Base-by-base conservation (phyloP, 2,113 vertebrate species). In the Brachypteracias leptosomus region DNA sequence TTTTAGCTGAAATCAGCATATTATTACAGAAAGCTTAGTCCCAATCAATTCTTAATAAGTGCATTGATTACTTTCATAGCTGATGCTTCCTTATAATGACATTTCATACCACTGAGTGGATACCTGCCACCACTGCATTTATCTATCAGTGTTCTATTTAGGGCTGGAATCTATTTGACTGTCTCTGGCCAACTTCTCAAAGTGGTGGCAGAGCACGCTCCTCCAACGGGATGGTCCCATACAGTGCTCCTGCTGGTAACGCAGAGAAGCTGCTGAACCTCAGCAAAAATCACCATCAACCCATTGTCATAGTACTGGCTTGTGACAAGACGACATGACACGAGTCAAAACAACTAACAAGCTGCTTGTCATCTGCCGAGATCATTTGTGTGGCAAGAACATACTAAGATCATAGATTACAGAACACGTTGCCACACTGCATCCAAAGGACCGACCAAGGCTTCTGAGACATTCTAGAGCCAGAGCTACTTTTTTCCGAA, bases 41-140 rank as follows among this genome's bases (percentile, higher is more conserved):
- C 26, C 66, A 78, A 71, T 31, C 31, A 85, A 18, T 72, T 59
- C n/a, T 33, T 65, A 61, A 8, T 33, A 66, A 47, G 16, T 22
- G 20, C 68, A 51, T 0, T 26, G 40, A 80, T 57, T 58, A 84
- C 15, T 28, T 61, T 55, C 29, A 36, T 5, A 28, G 35, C 12
- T 70, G 28, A 80, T 18, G 10, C n/a, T 87, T 87, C 51, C 24
- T 75, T 49, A 25, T 2, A 31, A 42, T 10, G 40, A 14, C 16
- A 31, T 66, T 76, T 73, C 3, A 17, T 9, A 21, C 5, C 21
- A 36, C 28, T 33, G 40, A 38, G 33, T 2, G 7, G 46, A 35
- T 15, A 26, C 12, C 18, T 40, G 9, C 21, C 20, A 15, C n/a
- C 21, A 16, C 2, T 6, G 4, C 0, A 7, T 33, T 6, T 52